Conservation (phyloP, 2,113 vertebrate genomes). For the Phoxinus phoxinus region DNA sequence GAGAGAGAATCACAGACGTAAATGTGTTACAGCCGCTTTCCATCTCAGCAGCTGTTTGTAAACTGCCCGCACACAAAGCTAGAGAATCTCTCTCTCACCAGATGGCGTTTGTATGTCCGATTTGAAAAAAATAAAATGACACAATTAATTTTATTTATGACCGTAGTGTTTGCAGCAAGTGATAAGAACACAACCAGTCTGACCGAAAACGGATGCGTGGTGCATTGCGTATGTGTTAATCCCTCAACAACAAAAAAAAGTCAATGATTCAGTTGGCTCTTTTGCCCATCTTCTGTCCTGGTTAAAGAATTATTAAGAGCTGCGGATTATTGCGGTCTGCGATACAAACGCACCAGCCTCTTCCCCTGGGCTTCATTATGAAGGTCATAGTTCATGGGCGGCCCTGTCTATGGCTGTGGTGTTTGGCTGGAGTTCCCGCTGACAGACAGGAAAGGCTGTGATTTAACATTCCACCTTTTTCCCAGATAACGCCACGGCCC, state of each 20-base stretch:
- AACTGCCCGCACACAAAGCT: slow-evolving; percentile 50
- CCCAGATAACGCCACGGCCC: slow-evolving; percentile 68
- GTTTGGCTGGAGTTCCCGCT: slow-evolving; percentile 58
- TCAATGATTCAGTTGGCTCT: background rate
- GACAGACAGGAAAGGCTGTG: slow-evolving; percentile 65
- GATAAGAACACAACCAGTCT: slow-evolving; percentile 22
- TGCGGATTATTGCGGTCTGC: background rate
- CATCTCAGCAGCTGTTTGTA: slow-evolving; percentile 50
- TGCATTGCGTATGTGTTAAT: background rate
- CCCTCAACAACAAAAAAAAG: background rate
- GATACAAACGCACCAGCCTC: background rate
- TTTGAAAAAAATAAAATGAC: background rate
- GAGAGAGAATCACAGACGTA: slow-evolving; percentile 26
- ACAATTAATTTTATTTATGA: slow-evolving; percentile 40
- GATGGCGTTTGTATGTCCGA: slow-evolving; percentile 46
- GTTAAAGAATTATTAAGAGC: background rate
- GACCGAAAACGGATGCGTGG: background rate
- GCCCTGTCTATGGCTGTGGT: slow-evolving; percentile 58
- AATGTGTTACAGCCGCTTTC: slow-evolving; percentile 47
- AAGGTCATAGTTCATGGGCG: slow-evolving; percentile 45
- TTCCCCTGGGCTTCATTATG: slow-evolving; percentile 28
- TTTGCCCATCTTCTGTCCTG: background rate
- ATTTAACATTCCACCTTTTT: slow-evolving; percentile 75
- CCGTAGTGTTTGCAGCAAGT: background rate
- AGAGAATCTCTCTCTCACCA: slow-evolving; percentile 39